These are phyloP conservation scores for Microcebus lehilahytsara DNA, from an alignment of 2,113 vertebrate species.

Conservation along the genomic window DNA sequence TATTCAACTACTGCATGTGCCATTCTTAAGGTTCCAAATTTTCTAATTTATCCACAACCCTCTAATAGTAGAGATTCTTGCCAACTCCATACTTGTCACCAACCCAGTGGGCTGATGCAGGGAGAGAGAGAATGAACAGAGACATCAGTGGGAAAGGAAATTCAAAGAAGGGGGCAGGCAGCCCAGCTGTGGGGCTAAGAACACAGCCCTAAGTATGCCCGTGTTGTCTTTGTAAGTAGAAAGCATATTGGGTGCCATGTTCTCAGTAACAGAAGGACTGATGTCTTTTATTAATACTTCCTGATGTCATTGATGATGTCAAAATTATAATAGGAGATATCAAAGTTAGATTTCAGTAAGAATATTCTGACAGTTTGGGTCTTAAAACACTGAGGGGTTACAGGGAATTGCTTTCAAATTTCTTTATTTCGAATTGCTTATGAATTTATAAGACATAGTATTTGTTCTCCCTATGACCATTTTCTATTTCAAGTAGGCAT, in stretches of 20 bases:
- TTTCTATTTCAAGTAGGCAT: background rate
- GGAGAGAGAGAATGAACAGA: background rate
- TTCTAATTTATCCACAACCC: background rate
- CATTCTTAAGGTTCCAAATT: background rate
- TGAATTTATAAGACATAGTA: background rate
- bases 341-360: background rate
- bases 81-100: background rate
- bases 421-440: too few species aligned
- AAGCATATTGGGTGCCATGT: background rate
- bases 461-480: background rate
- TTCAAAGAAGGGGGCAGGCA: background rate
- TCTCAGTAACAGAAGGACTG: background rate
- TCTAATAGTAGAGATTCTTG: background rate
- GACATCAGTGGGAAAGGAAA: background rate
- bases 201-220: accelerated
- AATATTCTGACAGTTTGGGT: background rate
- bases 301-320: background rate
- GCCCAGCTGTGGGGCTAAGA: background rate
- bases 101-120: accelerated
- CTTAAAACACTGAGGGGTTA: background rate
- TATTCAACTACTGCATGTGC: background rate
- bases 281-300: background rate
- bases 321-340: slow-evolving; percentile 32
- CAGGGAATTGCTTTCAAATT: background rate
- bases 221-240: background rate